phyloP scores from a whole-genome alignment of 1,140 invertebrate genomes.

The Hycleus phaleratus region DNA sequence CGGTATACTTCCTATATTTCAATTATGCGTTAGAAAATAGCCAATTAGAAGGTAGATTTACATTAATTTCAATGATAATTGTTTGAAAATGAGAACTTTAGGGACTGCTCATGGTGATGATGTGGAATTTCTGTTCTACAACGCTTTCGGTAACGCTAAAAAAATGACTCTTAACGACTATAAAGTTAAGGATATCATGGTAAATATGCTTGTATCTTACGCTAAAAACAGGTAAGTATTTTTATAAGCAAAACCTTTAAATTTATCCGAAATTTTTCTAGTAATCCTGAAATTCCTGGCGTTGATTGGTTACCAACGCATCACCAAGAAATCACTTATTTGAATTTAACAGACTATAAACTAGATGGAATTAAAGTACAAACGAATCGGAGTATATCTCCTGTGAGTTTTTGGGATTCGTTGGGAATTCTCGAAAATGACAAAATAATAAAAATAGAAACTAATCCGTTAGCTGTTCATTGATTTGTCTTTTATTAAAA shows the following conservation, averaged over 20 bases:
- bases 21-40: constrained; percentile 32
- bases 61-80: background rate
- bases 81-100: background rate
- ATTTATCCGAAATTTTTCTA: background rate
- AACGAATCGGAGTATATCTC: too few relatives aligned
- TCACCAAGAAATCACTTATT: background rate
- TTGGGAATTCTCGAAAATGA: too few relatives aligned
- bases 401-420: too few relatives aligned
- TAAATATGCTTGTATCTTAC: constrained; percentile 7
- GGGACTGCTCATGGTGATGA: constrained; percentile 1
- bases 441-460: too few relatives aligned
- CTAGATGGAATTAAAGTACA: too few relatives aligned
- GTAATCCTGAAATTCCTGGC: constrained; percentile 5
- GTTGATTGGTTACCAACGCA: background rate
- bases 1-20: constrained; percentile 51
- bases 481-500: too few relatives aligned
- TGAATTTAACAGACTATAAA: background rate
- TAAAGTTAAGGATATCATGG: constrained; percentile 1
- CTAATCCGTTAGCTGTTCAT: too few relatives aligned
- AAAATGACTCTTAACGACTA: background rate
- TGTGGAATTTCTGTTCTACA: background rate
- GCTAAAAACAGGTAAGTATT: constrained; percentile 1
- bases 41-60: background rate
- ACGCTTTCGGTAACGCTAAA: background rate
- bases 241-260: too few relatives aligned